These are phyloP conservation scores for Oceanodroma tethys DNA, from an alignment of 2,113 vertebrate genomes.

Conservation along the genomic window DNA sequence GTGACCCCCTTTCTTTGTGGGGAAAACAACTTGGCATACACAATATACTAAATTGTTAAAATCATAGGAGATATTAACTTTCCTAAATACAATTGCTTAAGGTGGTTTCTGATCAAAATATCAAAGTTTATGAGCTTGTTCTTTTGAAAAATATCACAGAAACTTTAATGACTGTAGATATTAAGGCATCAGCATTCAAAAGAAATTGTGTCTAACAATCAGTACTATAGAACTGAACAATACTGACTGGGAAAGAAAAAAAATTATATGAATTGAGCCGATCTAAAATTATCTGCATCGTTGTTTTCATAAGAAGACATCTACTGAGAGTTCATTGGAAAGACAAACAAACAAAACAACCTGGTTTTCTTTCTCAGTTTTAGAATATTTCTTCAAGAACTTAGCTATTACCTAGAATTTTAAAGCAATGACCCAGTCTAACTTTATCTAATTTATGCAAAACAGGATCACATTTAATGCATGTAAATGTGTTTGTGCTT, in stretches of 20 bases:
- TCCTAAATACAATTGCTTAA: neutral
- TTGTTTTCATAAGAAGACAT: neutral
- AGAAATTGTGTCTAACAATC: neutral
- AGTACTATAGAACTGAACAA: neutral
- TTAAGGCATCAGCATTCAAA: neutral
- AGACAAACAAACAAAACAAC: neutral
- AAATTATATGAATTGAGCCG: neutral
- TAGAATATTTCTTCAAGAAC: neutral
- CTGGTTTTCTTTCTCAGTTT: neutral
- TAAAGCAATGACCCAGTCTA: neutral
- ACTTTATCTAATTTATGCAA: neutral
- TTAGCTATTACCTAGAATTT: neutral
- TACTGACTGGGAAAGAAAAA: neutral
- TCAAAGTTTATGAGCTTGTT: neutral
- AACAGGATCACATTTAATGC: neutral
- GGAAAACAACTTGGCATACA: neutral
- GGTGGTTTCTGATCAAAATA: neutral
- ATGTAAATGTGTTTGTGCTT: neutral
- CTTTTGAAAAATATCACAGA: neutral
- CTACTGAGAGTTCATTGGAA: neutral
- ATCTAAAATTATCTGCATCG: neutral
- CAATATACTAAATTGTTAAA: neutral
- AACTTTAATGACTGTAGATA: neutral
- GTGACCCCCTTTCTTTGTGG: neutral
- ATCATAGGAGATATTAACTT: neutral